These are phyloP conservation scores for Rhinopithecus roxellana DNA, from an alignment of 2,113 vertebrate genomes.

Conservation along the genomic window DNA sequence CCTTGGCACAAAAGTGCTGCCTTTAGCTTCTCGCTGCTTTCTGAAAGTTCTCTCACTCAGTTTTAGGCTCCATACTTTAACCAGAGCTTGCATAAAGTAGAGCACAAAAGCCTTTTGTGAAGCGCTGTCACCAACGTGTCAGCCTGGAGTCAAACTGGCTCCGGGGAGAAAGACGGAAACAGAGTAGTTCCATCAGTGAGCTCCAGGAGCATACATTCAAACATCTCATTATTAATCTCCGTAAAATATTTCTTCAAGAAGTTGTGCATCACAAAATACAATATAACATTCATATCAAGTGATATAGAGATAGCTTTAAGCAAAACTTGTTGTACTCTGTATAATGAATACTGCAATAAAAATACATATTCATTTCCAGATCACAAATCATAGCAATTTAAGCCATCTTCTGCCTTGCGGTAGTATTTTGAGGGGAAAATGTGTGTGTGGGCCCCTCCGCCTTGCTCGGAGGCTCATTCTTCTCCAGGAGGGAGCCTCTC, in stretches of 20 bases:
- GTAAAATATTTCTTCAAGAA: constrained; percentile 56
- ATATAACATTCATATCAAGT: neutral
- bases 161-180: neutral
- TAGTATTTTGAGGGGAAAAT: constrained; percentile 11
- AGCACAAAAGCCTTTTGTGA: neutral
- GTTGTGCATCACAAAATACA: constrained; percentile 34
- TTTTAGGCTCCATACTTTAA: neutral
- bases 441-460: neutral
- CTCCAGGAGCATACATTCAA: neutral
- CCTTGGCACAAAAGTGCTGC: neutral
- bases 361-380: constrained; percentile 66
- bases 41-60: neutral
- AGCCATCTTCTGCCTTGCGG: neutral
- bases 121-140: neutral
- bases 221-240: constrained; percentile 31
- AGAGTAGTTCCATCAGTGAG: neutral
- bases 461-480: neutral
- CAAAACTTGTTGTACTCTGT: constrained; percentile 43
- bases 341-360: constrained; percentile 56
- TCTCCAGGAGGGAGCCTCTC: neutral
- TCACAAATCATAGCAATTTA: constrained; percentile 55
- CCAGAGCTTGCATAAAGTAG: neutral
- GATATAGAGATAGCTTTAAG: constrained; percentile 49
- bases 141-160: constrained; percentile 21
- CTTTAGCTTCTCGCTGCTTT: neutral